Evolutionary conservation across 2,888 invertebrate species (phyloP).

Genomic region (Labia minor): DNA sequence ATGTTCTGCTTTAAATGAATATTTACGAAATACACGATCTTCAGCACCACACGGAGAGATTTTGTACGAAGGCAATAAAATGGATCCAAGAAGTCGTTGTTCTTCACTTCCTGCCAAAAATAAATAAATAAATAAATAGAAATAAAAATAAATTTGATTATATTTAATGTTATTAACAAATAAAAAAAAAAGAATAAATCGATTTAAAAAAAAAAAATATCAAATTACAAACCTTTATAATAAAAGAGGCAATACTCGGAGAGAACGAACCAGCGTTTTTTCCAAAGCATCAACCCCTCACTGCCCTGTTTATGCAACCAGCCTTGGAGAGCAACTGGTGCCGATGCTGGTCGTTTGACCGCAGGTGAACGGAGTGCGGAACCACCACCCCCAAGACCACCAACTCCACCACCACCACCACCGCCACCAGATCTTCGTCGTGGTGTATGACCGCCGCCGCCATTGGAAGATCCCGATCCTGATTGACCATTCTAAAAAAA

Average conservation of each 20-base stretch:
- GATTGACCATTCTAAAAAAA: neutral
- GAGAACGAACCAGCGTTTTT: constrained; percentile 88
- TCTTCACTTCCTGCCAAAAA: constrained; percentile 64
- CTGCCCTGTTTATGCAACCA: constrained; percentile 90
- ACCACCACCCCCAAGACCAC: constrained; percentile 41
- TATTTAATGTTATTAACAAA: too few relatives aligned
- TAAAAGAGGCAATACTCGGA: constrained; percentile 90
- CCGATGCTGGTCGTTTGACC: constrained; percentile 72
- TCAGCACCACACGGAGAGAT: constrained; percentile 69
- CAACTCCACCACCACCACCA: constrained; percentile 26
- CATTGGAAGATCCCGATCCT: neutral
- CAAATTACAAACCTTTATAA: constrained; percentile 60
- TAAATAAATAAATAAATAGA: neutral
- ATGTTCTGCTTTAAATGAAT: constrained; percentile 87
- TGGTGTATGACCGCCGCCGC: neutral
- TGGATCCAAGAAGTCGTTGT: constrained; percentile 77
- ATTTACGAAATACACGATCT: constrained; percentile 77
- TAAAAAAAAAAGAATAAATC: too few relatives aligned
- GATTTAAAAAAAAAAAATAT: neutral
- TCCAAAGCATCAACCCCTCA: constrained; percentile 86
- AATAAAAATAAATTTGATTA: too few relatives aligned
- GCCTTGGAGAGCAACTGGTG: constrained; percentile 75
- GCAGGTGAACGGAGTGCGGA: constrained; percentile 62
- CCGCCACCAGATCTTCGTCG: constrained; percentile 19
- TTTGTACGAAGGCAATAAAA: constrained; percentile 80